Conservation (phyloP, 35 echinoderm and acorn worm species). For the Apostichopus parvimensis region DNA sequence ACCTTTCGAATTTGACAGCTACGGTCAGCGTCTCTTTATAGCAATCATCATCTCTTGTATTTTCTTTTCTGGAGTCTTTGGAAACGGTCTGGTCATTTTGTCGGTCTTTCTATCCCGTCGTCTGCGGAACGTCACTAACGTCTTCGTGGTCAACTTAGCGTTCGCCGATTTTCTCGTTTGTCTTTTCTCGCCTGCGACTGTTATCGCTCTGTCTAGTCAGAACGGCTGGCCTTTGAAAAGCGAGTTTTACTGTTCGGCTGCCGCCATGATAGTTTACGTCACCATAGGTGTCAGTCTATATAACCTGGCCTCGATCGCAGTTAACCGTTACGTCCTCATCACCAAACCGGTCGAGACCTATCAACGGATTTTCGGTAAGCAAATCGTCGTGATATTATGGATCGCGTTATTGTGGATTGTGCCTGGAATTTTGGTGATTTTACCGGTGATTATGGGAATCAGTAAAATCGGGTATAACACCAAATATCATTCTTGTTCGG, state of each 20-base stretch:
- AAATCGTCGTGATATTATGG: slow-evolving; percentile 31
- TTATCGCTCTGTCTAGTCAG: slow-evolving; percentile 28
- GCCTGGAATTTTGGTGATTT: not conserved
- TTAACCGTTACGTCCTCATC: slow-evolving; percentile 47
- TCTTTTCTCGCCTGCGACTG: slow-evolving; percentile 7
- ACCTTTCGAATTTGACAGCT: slow-evolving; percentile 34
- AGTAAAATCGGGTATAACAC: slow-evolving; percentile 33
- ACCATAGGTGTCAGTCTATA: slow-evolving; percentile 49
- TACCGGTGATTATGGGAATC: slow-evolving; percentile 7
- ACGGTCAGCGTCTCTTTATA: slow-evolving; percentile 36
- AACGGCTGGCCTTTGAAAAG: slow-evolving; percentile 35
- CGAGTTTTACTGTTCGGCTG: slow-evolving; percentile 21
- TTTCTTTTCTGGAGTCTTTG: slow-evolving; percentile 56
- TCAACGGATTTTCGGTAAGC: slow-evolving; percentile 31
- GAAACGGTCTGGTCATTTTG: slow-evolving; percentile 62
- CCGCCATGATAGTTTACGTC: slow-evolving; percentile 38
- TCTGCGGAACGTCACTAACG: slow-evolving; percentile 59
- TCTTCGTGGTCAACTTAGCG: slow-evolving; percentile 68
- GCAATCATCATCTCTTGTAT: slow-evolving; percentile 26
- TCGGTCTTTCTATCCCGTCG: slow-evolving; percentile 50
- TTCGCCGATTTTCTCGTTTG: slow-evolving; percentile 56
- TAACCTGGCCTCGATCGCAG: slow-evolving; percentile 42
- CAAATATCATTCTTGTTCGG: slow-evolving; percentile 46
- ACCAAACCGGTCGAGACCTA: slow-evolving; percentile 46
- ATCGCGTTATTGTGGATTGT: slow-evolving; percentile 17